A percentile compares a stretch with the other conserved stretches of the same genome.
Evolutionary conservation across 1,140 invertebrate species (phyloP).

Genomic region (Venustaconcha ellipsiformis): DNA sequence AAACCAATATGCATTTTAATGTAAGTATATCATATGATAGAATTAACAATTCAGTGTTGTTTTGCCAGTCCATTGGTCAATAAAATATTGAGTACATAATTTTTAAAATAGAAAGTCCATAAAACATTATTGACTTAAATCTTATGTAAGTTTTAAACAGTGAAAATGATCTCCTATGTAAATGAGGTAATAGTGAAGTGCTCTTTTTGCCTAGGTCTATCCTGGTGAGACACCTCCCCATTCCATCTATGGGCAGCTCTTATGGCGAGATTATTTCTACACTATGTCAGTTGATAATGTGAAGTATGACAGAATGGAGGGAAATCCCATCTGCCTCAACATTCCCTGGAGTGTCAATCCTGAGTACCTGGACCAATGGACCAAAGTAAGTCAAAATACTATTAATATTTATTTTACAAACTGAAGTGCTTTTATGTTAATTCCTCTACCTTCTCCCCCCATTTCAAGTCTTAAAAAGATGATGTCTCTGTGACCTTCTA

Average conservation of each 20-base stretch:
- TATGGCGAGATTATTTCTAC: slow-evolving; percentile 94
- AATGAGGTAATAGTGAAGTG: slow-evolving; percentile 3
- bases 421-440: no score
- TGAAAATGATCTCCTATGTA: slow-evolving; percentile 4
- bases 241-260: slow-evolving; percentile 86
- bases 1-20: no score
- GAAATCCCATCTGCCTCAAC: slow-evolving; percentile 91
- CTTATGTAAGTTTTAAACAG: neutral
- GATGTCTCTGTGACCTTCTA: no score
- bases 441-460: no score
- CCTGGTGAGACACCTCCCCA: slow-evolving; percentile 74
- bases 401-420: neutral
- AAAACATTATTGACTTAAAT: neutral
- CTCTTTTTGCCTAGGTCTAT: slow-evolving; percentile 17
- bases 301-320: slow-evolving; percentile 88
- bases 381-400: slow-evolving; percentile 77
- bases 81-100: no score
- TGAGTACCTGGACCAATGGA: slow-evolving; percentile 87
- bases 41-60: no score
- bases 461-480: no score
- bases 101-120: no score
- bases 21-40: no score
- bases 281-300: slow-evolving; percentile 89
- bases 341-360: slow-evolving; percentile 90
- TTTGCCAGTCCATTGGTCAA: no score